phyloP scores from a whole-genome alignment of 2,888 invertebrate species.

The Acanthoscelides obtectus region DNA sequence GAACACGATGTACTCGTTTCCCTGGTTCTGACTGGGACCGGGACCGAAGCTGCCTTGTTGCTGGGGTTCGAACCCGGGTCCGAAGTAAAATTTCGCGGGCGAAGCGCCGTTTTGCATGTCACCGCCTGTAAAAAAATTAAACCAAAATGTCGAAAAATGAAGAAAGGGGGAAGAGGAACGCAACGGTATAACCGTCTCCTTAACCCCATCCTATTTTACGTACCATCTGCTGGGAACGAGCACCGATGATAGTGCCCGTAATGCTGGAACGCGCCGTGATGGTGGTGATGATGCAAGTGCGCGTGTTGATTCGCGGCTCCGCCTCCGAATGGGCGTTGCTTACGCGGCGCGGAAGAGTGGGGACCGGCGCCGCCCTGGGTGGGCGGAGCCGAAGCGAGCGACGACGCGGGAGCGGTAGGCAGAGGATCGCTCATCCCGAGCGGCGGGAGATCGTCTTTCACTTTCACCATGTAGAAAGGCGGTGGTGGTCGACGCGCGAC shows the following conservation, averaged over 20 bases:
- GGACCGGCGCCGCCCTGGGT: not conserved
- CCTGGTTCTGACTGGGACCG: slow-evolving; percentile 35
- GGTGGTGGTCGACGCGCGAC: not conserved
- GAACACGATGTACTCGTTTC: slow-evolving; percentile 61
- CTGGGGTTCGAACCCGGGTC: slow-evolving; percentile 55
- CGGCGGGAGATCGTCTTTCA: not conserved
- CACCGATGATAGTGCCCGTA: not conserved
- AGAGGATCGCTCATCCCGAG: not conserved
- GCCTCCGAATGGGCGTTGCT: not conserved
- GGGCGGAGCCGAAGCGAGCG: not conserved
- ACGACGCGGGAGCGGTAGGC: not conserved
- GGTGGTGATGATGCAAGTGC: not conserved
- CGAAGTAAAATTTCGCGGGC: slow-evolving; percentile 57
- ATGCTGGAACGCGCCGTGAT: not conserved
- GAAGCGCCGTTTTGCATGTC: slow-evolving; percentile 36
- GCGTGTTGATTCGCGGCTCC: not conserved
- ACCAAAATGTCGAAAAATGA: not conserved
- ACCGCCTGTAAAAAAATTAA: slow-evolving; percentile 36
- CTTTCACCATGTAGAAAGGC: not conserved
- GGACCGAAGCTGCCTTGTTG: slow-evolving; percentile 38
- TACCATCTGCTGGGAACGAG: not conserved
- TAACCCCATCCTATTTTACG: not conserved
- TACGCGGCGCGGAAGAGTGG: not conserved
- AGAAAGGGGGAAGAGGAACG: no score
- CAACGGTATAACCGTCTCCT: not conserved